Conservation (phyloP, 2,797 vertebrate species). For the Kryptopterus vitreolus region DNA sequence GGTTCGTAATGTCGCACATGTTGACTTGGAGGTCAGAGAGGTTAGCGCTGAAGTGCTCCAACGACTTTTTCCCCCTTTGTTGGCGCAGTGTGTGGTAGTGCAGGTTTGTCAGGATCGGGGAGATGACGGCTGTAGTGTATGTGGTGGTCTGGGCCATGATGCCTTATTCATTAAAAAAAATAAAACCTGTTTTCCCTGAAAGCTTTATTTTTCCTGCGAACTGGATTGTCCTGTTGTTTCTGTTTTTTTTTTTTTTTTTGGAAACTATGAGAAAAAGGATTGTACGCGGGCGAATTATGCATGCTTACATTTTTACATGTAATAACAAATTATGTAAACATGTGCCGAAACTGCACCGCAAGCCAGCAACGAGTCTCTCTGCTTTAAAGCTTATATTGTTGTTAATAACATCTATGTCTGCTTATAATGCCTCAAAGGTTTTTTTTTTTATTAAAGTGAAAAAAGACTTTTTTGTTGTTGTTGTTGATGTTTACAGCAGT, state of each 20-base stretch:
- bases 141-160: constrained; percentile 23
- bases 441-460: background rate
- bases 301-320: background rate
- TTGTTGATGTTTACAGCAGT: constrained; percentile 9
- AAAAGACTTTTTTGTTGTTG: background rate
- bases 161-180: no score
- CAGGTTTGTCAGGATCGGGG: constrained; percentile 70
- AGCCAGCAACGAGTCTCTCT: background rate
- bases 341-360: background rate
- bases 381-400: background rate
- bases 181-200: constrained; percentile 43
- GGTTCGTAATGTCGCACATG: constrained; percentile 43
- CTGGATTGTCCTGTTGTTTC: constrained; percentile 58
- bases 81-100: constrained; percentile 60
- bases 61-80: constrained; percentile 53
- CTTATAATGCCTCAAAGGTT: background rate
- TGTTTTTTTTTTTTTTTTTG: constrained; percentile 40
- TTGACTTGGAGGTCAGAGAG: constrained; percentile 36
- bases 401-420: background rate
- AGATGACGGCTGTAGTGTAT: constrained; percentile 52
- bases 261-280: constrained; percentile 8
- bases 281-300: background rate
- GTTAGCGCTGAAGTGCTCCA: constrained; percentile 65
- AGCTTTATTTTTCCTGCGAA: constrained; percentile 27
- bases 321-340: constrained; percentile 1